Evolutionary conservation across 1,140 invertebrate species (phyloP).

Genomic region (Ylistrum balloti): DNA sequence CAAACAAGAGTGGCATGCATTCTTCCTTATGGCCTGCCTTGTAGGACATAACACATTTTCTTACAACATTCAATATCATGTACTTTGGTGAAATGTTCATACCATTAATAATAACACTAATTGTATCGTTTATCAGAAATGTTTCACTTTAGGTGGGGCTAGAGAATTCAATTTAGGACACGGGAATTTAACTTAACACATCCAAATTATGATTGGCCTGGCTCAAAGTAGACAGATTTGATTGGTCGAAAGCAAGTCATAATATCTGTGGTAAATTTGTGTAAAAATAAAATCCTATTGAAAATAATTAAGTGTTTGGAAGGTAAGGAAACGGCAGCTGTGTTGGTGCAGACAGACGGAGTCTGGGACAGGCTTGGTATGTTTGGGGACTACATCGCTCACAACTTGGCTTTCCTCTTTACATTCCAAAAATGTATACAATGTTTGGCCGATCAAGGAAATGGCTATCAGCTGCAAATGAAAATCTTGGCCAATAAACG

Average conservation of each 20-base stretch:
- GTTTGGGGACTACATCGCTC: slow-evolving; percentile 19
- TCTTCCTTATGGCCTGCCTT: background rate
- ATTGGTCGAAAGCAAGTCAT: background rate
- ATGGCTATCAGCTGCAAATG: slow-evolving; percentile 32
- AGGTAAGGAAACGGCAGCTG: background rate
- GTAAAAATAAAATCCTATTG: slow-evolving; percentile 40
- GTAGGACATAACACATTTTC: slow-evolving; percentile 28
- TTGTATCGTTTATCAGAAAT: slow-evolving; percentile 30
- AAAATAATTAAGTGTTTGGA: slow-evolving; percentile 40
- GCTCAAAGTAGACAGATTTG: background rate
- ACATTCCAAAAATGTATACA: slow-evolving; percentile 35
- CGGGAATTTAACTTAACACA: slow-evolving; percentile 39
- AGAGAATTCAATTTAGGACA: slow-evolving; percentile 35
- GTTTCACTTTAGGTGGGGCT: slow-evolving; percentile 37
- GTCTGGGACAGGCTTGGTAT: slow-evolving; percentile 30
- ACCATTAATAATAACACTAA: slow-evolving; percentile 5
- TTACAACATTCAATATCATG: slow-evolving; percentile 21
- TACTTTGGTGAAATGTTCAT: slow-evolving; percentile 10
- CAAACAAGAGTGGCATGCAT: background rate
- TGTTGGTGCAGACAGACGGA: background rate
- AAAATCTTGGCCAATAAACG: slow-evolving; percentile 26
- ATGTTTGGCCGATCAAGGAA: slow-evolving; percentile 28
- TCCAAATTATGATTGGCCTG: background rate
- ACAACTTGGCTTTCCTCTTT: slow-evolving; percentile 33
- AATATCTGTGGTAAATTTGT: slow-evolving; percentile 28